A percentile compares a stretch with the other conserved stretches of the same genome.
Evolutionary conservation across 1,140 invertebrate genomes (phyloP).

Genomic region (Bradynema listronoti): DNA sequence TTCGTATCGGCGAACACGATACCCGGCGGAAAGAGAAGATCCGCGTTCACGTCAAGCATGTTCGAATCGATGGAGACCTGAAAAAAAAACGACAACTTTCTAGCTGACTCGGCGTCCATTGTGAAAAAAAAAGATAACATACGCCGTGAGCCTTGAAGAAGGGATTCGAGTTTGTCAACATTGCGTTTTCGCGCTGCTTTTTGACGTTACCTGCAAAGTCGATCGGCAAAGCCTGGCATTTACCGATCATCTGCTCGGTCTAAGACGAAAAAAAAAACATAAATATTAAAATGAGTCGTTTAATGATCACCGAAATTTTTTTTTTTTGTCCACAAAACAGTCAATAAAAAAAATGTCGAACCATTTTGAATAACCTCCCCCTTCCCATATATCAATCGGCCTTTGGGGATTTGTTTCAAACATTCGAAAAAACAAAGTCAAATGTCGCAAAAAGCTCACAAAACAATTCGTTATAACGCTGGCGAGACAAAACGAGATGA

Average conservation of each 20-base stretch:
- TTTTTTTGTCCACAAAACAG: too few relatives aligned
- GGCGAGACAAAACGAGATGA: too few relatives aligned
- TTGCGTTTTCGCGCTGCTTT: neutral
- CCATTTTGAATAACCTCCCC: too few relatives aligned
- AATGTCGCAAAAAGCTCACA: too few relatives aligned
- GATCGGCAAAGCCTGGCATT: slow-evolving; percentile 11
- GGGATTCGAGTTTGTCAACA: neutral
- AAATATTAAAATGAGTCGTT: neutral
- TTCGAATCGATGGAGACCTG: slow-evolving; percentile 10
- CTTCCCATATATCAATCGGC: too few relatives aligned
- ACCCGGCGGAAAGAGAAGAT: slow-evolving; percentile 12
- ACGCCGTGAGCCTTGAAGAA: slow-evolving; percentile 6
- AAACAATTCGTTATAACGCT: too few relatives aligned
- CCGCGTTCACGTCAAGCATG: slow-evolving; percentile 1
- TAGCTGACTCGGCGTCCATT: neutral
- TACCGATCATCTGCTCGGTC: slow-evolving; percentile 9
- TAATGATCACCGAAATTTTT: too few relatives aligned
- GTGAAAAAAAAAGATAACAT: neutral
- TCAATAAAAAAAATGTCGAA: too few relatives aligned
- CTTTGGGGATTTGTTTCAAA: too few relatives aligned
- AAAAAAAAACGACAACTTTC: neutral
- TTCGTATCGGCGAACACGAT: neutral
- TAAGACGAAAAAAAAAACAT: neutral
- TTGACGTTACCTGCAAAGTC: neutral
- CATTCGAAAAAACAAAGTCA: too few relatives aligned